Evolutionary conservation across 1,140 invertebrate genomes (phyloP), one percentile per base, ranked within the genome.

Genomic region (Gonioctena quinquepunctata): DNA sequence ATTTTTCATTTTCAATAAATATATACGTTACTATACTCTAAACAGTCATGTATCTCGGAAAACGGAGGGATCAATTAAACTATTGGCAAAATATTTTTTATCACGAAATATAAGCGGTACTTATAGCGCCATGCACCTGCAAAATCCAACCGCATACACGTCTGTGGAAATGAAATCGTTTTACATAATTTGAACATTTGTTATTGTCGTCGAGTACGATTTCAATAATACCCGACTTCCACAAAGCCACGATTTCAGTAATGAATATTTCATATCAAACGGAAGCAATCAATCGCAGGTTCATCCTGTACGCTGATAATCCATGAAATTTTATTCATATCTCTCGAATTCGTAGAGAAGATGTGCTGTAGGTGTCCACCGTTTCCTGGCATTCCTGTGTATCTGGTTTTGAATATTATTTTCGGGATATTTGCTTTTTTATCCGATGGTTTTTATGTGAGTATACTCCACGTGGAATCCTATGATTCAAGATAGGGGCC

Each of bases 321-420:
- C 16, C 16, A 42, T 42, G 33, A n/a, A 42, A 42, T n/a, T 42
- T 42, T n/a, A 11, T 11, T 42, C 33, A 42, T 42, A 16, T 2
- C 3, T 57, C 25, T n/a, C 7, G 25, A 54, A 66, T 56, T 21
- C 50, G 28, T 56, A 25, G n/a, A n/a, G n/a, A 56, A 56, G 61
- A 68, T 68, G 67, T 68, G 67, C 28, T 68, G 67, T 57, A 68
- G 21, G 50, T 68, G 67, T 68, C 67, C 67, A 18, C 67, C 67
- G 18, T 52, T 61, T 23, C 59, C 67, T 11, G 25, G 22, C n/a
- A 13, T 25, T 25, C 13, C 26, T 19, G 7, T 50, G n/a, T 68
- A 68, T 28, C 18, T 60, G 25, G 2, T 62, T n/a, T 22, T 68
- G 8, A 61, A 48, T 25, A 25, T 57, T 0, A 4, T 57, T 5